Evolutionary conservation across 2,888 invertebrate genomes (phyloP).

Genomic region (Plusia festucae): DNA sequence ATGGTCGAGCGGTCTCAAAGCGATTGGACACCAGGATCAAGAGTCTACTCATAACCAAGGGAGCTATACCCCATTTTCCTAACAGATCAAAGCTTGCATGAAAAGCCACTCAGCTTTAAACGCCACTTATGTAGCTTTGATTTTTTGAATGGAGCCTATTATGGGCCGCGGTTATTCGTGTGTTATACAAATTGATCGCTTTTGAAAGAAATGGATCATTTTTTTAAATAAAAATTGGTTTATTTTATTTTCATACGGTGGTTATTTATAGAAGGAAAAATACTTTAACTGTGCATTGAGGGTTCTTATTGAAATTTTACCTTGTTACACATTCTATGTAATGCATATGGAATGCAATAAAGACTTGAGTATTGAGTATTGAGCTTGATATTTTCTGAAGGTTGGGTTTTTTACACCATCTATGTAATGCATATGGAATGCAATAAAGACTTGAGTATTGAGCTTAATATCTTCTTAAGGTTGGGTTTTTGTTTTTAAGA

Average conservation of each 20-base stretch:
- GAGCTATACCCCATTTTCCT: constrained; percentile 49
- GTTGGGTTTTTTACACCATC: too few species aligned
- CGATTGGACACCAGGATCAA: constrained; percentile 52
- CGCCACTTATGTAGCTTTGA: constrained; percentile 54
- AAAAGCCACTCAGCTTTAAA: constrained; percentile 57
- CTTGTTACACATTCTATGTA: not conserved
- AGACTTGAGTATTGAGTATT: too few species aligned
- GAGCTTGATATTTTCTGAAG: too few species aligned
- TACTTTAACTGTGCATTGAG: too few species aligned
- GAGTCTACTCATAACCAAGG: constrained; percentile 33
- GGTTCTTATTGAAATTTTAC: too few species aligned
- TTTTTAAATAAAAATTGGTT: constrained; percentile 12
- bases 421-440: too few species aligned
- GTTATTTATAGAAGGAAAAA: not conserved
- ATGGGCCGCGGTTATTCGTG: constrained; percentile 39
- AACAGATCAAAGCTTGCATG: constrained; percentile 55
- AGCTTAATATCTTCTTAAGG: too few species aligned
- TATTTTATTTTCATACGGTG: not conserved
- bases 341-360: too few species aligned
- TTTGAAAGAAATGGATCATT: constrained; percentile 27
- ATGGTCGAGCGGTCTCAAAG: constrained; percentile 53
- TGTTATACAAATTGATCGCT: constrained; percentile 45
- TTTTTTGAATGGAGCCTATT: constrained; percentile 51
- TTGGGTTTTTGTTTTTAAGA: too few species aligned
- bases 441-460: too few species aligned